Evolutionary conservation across 2,888 invertebrate genomes (phyloP).

Genomic region (Catocala fraxini): DNA sequence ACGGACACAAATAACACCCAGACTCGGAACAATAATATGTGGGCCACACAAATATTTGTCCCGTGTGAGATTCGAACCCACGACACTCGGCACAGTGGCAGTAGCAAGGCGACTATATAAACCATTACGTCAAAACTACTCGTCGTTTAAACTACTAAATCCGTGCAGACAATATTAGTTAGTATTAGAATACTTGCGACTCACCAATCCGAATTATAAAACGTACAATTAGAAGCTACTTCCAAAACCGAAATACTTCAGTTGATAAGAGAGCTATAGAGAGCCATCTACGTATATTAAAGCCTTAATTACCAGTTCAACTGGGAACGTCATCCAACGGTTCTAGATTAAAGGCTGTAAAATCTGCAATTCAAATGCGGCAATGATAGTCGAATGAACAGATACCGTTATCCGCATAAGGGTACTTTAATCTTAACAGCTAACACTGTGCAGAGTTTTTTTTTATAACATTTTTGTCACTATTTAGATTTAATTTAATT

Average conservation of each 20-base stretch:
- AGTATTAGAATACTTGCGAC: not conserved
- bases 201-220: not conserved
- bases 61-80: no score
- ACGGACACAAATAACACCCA: no score
- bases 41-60: no score
- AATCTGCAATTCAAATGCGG: slow-evolving; percentile 83
- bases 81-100: no score
- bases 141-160: no score
- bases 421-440: not conserved
- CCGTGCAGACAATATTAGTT: not conserved
- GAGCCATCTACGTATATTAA: slow-evolving; percentile 57
- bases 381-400: slow-evolving; percentile 76
- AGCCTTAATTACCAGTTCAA: slow-evolving; percentile 76
- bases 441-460: not conserved
- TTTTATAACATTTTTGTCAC: no score
- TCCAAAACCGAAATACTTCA: slow-evolving; percentile 1
- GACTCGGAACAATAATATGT: no score
- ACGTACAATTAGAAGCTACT: not conserved
- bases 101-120: no score
- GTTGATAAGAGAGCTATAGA: slow-evolving; percentile 26
- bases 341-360: slow-evolving; percentile 82
- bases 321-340: slow-evolving; percentile 68
- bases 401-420: slow-evolving; percentile 13
- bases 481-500: no score
- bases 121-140: no score